phyloP scores from a whole-genome alignment of 2,113 vertebrate genomes.

The Mionectes macconnelli region DNA sequence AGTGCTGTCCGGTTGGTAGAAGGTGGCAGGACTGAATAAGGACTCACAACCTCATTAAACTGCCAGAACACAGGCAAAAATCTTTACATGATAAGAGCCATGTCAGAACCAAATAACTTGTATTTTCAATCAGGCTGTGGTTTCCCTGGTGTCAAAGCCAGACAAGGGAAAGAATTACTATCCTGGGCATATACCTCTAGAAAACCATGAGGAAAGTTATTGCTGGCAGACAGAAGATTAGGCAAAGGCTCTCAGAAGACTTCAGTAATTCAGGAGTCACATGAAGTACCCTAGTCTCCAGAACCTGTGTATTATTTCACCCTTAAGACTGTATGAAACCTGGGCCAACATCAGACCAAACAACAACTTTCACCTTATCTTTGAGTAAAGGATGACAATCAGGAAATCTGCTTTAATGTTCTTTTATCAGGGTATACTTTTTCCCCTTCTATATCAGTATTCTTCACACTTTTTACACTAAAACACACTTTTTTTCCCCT shows the following conservation, averaged over 20 bases:
- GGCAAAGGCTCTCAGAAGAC: background rate
- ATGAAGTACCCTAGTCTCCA: background rate
- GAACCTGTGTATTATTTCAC: background rate
- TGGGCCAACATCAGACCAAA: background rate
- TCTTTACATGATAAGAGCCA: background rate
- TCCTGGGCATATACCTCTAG: background rate
- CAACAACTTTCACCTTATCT: background rate
- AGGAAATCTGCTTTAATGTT: background rate
- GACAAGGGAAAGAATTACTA: background rate
- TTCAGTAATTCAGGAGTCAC: background rate
- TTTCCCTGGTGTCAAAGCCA: background rate
- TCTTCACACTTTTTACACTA: background rate
- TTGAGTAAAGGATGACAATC: background rate
- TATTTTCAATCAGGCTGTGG: background rate
- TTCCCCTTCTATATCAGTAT: background rate
- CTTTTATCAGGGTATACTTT: background rate
- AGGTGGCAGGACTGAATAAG: background rate
- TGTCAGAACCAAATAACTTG: background rate
- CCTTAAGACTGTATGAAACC: background rate
- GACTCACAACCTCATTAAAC: background rate
- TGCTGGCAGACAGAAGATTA: background rate
- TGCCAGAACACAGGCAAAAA: background rate
- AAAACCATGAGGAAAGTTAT: background rate
- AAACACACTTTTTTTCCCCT: fast-evolving
- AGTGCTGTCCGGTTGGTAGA: background rate